Percentiles rank a stretch among this genome's conserved stretches.
Conservation (phyloP, 2,888 invertebrate species). For the Rhaphigaster nebulosa region DNA sequence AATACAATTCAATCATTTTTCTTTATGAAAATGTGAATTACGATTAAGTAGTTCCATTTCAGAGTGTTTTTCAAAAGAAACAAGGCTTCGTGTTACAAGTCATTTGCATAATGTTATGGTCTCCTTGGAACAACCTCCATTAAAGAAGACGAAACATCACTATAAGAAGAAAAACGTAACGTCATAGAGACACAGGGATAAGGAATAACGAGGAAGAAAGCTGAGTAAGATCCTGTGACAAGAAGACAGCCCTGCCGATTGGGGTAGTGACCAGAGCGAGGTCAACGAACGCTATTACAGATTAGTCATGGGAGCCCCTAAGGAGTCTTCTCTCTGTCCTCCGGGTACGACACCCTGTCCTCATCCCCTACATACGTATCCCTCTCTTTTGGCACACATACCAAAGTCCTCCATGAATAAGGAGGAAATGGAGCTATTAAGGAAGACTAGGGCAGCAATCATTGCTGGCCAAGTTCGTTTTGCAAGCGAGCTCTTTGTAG, state of each 20-base stretch:
- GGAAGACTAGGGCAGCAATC: neutral
- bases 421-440: neutral
- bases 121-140: neutral
- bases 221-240: slow-evolving; percentile 1
- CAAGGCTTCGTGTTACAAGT: neutral
- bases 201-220: slow-evolving; percentile 16
- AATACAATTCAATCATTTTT: neutral
- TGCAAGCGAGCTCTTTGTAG: neutral
- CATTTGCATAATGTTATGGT: neutral
- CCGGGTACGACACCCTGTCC: neutral
- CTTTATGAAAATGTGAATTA: neutral
- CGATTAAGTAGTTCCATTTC: neutral
- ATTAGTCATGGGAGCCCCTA: slow-evolving; percentile 52
- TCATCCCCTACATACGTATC: slow-evolving; percentile 26
- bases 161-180: neutral
- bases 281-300: slow-evolving; percentile 48
- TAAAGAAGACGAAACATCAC: neutral
- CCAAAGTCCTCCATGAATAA: neutral
- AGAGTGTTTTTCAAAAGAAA: neutral
- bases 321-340: neutral
- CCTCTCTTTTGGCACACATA: slow-evolving; percentile 23
- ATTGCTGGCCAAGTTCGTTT: neutral
- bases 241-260: neutral
- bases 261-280: slow-evolving; percentile 23
- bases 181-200: neutral